phyloP scores from a whole-genome alignment of 2,888 invertebrate species.

The Orthosia incerta region DNA sequence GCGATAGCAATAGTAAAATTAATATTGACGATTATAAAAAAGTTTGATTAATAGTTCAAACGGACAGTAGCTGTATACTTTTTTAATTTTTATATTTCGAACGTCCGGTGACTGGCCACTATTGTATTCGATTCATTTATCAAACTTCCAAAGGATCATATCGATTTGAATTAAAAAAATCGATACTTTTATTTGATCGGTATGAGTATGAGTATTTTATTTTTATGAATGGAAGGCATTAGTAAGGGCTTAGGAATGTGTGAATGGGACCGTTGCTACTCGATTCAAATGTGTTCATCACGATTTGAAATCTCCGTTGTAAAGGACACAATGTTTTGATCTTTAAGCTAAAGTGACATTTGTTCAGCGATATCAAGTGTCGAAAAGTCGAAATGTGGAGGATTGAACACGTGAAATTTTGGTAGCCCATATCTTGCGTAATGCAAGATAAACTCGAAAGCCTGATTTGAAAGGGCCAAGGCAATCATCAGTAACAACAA shows the following conservation, averaged over 20 bases:
- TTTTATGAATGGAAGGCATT: constrained; percentile 69
- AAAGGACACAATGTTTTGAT: not conserved
- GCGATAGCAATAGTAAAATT: not conserved
- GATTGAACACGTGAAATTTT: too few species aligned
- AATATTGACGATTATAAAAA: constrained; percentile 71
- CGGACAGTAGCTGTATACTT: constrained; percentile 82
- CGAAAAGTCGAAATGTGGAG: too few species aligned
- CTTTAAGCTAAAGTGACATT: too few species aligned
- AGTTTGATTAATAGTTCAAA: constrained; percentile 85
- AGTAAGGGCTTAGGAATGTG: constrained; percentile 68
- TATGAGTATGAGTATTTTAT: constrained; percentile 67
- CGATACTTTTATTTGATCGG: constrained; percentile 79
- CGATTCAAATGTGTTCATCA: constrained; percentile 56
- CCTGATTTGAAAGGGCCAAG: too few species aligned
- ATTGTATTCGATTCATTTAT: constrained; percentile 83
- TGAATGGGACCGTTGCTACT: constrained; percentile 44
- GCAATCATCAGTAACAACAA: too few species aligned
- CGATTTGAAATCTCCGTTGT: constrained; percentile 29
- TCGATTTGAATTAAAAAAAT: constrained; percentile 76
- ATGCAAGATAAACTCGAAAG: too few species aligned
- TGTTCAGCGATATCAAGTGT: too few species aligned
- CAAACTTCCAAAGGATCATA: constrained; percentile 69
- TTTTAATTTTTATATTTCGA: constrained; percentile 68
- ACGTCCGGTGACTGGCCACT: constrained; percentile 79
- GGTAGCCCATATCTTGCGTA: too few species aligned